A percentile compares a stretch with the other conserved stretches of the same genome.
Evolutionary conservation across 1,140 invertebrate species (phyloP).

Genomic region (Phymastichus coffea): DNA sequence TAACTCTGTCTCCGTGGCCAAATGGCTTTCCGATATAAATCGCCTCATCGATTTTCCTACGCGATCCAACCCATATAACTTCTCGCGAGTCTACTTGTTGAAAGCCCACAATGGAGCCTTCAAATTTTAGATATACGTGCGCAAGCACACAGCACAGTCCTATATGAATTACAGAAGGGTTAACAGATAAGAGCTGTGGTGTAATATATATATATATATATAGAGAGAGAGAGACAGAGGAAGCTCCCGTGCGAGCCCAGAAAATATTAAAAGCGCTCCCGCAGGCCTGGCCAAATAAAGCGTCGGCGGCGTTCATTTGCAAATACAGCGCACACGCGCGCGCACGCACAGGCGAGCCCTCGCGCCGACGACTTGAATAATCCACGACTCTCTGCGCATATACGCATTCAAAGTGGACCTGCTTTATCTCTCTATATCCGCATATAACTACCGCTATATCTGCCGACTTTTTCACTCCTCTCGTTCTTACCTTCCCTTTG

Average conservation of each 20-base stretch:
- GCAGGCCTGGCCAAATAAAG: neutral
- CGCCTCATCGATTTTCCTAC: too few species aligned
- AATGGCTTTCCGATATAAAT: too few species aligned
- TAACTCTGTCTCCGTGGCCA: neutral
- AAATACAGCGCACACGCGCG: neutral
- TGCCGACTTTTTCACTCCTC: neutral
- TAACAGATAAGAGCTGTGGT: constrained; percentile 18
- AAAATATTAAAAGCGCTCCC: constrained; percentile 8
- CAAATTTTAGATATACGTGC: too few species aligned
- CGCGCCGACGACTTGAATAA: constrained; percentile 1
- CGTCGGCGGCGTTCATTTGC: neutral
- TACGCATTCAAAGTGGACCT: neutral
- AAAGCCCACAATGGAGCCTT: too few species aligned
- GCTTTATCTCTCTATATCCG: constrained; percentile 1
- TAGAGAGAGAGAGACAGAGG: too few species aligned
- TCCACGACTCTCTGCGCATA: neutral
- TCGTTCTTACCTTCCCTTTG: constrained; percentile 4
- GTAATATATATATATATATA: too few species aligned
- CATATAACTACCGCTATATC: too few species aligned
- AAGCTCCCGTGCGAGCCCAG: neutral
- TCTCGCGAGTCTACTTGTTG: too few species aligned
- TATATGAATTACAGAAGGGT: too few species aligned
- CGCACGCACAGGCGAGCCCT: neutral
- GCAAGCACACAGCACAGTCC: too few species aligned
- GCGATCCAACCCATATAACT: too few species aligned